Evolutionary conservation across 2,797 vertebrate genomes (phyloP), one percentile per base, ranked within the genome.

Genomic region (Anniella stebbinsi): DNA sequence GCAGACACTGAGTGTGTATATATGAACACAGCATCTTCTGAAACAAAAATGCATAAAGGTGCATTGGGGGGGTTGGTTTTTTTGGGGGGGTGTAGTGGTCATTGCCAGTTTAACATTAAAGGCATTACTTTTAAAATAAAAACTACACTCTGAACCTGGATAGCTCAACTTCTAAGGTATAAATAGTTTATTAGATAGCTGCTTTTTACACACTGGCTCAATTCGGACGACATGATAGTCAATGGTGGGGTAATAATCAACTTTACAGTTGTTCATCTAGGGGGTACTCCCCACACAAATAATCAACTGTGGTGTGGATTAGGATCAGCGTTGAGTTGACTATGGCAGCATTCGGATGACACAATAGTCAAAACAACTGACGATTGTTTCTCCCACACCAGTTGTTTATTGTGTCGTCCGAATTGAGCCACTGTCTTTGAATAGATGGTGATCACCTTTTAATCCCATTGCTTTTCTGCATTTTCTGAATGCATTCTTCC

Each of bases 11-110:
- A 88, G 93, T 96, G 93, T 93, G 92, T 93, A 94, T 94, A 96
- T 93, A 96, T 95, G 96, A 95, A 96, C 96, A 96, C 94, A 95
- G 88, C 84, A 93, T 95, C 95, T 97, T 96, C 96, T 96, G 89
- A 97, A 96, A 96, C 94, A 92, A 95, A 95, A 94, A 96, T 95
- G 94, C 96, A 96, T 97, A 96, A 95, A 94, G 90, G 94, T 93
- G 96, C 96, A 91, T 94, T 89, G 95, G 95, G 96, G 23, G 23
- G 60, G 60, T 17, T 63, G 17, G 8, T 4, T 54, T 54, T 54
- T 54, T 63, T 63, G 17, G 95, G 92, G 23, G n/a, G 38, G 33
- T 51, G 13, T 88, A 21, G 57, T 63, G 33, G n/a, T 25, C n/a
- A 41, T 41, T 77, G 70, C 7, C 57, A 28, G 57, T 88, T 95